Conservation (phyloP, 1,140 invertebrate genomes). For the Rhizoglyphus robini region DNA sequence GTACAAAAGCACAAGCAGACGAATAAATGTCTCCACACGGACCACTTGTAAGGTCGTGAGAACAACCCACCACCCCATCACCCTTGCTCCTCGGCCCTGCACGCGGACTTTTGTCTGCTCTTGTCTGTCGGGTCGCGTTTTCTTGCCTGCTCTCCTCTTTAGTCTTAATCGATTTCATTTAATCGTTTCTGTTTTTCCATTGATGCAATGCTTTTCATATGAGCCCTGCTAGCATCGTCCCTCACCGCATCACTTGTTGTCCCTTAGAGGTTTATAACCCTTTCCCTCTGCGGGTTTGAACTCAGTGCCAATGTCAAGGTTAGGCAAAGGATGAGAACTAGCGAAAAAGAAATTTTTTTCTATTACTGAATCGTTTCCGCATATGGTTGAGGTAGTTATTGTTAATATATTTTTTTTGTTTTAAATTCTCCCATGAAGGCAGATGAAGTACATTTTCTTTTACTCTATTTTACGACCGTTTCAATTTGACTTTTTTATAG, state of each 20-base stretch:
- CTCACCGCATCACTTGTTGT: background rate
- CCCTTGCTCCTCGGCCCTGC: background rate
- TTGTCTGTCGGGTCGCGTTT: background rate
- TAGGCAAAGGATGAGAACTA: constrained; percentile 10
- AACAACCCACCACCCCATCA: background rate
- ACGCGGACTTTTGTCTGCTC: background rate
- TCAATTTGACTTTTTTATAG: background rate
- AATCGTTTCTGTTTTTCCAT: no score
- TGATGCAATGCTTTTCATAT: no score
- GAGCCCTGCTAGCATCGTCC: no score
- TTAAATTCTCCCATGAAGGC: background rate
- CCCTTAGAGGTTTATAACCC: background rate
- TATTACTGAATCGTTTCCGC: background rate
- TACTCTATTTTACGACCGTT: background rate
- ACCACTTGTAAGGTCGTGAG: background rate
- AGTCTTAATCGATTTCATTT: background rate
- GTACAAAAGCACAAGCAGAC: no score
- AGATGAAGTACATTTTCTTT: background rate
- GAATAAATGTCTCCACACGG: no score
- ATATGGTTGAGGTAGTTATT: background rate
- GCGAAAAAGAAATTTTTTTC: background rate
- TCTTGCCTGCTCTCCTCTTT: background rate
- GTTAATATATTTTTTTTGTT: background rate
- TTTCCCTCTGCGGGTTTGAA: background rate
- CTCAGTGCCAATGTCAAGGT: constrained; percentile 11